These are phyloP conservation scores for Drosophila sp. DNA, from an alignment of 1,140 invertebrate genomes.

Conservation along the genomic window DNA sequence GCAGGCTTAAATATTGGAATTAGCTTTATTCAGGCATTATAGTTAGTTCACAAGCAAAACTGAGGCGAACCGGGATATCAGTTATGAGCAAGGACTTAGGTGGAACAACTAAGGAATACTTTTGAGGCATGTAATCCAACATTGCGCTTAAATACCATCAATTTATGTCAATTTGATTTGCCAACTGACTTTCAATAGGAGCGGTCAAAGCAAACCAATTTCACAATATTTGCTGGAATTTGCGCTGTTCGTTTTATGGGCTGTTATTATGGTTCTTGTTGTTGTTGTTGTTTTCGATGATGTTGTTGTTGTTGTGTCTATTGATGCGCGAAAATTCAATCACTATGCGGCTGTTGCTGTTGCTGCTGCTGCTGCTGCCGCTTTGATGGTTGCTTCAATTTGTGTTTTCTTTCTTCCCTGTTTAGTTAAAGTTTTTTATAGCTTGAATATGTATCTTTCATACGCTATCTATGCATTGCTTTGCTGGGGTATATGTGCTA, in stretches of 20 bases:
- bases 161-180: conserved; percentile 81
- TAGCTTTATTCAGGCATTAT: no score
- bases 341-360: conserved; percentile 48
- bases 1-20: no score
- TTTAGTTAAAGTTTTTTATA: conserved; percentile 75
- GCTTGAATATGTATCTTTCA: conserved; percentile 45
- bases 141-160: conserved; percentile 52
- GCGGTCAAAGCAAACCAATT: conserved; percentile 45
- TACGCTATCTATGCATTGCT: conserved; percentile 2
- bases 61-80: background rate
- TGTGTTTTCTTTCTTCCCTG: conserved; percentile 66
- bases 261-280: conserved; percentile 48
- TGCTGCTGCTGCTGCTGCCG: conserved; percentile 28
- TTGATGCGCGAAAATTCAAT: conserved; percentile 79
- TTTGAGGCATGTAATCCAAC: conserved; percentile 7
- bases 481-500: background rate
- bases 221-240: conserved; percentile 63
- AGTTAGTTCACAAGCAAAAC: no score
- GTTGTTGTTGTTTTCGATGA: conserved; percentile 24
- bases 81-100: background rate
- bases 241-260: conserved; percentile 61
- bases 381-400: conserved; percentile 59
- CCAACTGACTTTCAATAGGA: conserved; percentile 25
- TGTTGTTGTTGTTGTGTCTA: conserved; percentile 33
- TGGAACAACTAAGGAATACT: conserved; percentile 43